A percentile compares a stretch with the other conserved stretches of the same genome.
These are phyloP conservation scores for Balearica regulorum DNA, from an alignment of 2,797 vertebrate species.

Conservation along the genomic window DNA sequence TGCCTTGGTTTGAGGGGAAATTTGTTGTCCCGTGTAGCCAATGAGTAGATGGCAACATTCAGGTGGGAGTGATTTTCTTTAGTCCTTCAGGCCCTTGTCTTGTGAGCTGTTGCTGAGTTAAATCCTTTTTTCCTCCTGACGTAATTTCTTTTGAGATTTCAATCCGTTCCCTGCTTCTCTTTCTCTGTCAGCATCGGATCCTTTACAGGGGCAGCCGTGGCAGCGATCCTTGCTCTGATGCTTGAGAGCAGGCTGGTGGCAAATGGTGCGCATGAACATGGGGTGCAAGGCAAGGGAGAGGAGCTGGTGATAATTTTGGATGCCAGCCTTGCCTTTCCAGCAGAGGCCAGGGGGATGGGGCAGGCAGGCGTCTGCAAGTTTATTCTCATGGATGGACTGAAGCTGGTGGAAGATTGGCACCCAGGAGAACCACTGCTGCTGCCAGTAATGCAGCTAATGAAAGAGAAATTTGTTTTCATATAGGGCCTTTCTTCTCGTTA, in stretches of 20 bases:
- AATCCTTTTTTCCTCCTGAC: neutral
- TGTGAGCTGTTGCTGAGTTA: neutral
- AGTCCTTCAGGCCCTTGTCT: neutral
- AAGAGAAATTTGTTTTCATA: neutral
- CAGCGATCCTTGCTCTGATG: neutral
- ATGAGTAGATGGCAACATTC: neutral
- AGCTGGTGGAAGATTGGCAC: neutral
- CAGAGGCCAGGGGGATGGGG: neutral
- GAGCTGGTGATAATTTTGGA: neutral
- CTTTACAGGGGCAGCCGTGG: fast-evolving
- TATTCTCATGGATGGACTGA: neutral
- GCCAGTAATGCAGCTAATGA: neutral
- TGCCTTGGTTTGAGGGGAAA: neutral
- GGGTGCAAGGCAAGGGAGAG: fast-evolving
- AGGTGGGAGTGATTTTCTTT: neutral
- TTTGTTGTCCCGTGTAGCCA: neutral
- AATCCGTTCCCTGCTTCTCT: neutral
- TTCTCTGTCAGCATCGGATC: neutral
- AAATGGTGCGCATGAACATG: neutral
- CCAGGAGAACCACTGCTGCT: neutral
- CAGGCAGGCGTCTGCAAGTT: neutral
- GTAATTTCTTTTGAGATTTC: neutral
- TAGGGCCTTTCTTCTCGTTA: neutral
- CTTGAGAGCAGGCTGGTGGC: neutral
- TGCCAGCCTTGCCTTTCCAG: neutral